Percentiles rank a stretch among this genome's conserved stretches.
These are phyloP conservation scores for Aethes cnicana DNA, from an alignment of 2,888 invertebrate genomes.

Conservation along the genomic window DNA sequence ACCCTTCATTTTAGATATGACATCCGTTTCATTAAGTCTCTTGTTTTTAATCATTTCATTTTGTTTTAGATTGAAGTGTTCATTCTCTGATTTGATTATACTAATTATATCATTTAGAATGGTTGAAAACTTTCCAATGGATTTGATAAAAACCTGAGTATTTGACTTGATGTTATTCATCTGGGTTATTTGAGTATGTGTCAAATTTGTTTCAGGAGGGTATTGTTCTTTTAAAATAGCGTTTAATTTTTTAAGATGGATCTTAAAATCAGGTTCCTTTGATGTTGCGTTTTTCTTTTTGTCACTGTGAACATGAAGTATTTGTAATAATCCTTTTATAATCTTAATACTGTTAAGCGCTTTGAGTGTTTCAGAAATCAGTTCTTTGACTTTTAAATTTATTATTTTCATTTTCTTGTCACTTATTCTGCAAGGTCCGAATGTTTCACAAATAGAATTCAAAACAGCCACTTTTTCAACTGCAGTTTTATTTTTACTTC, in stretches of 20 bases:
- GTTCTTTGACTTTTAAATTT: slow-evolving; percentile 48
- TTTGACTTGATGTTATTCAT: slow-evolving; percentile 58
- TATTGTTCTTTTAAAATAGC: slow-evolving; percentile 48
- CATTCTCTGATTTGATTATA: slow-evolving; percentile 44
- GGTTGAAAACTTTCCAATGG: slow-evolving; percentile 57
- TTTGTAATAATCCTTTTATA: slow-evolving; percentile 56
- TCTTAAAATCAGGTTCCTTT: slow-evolving; percentile 32
- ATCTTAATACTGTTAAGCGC: slow-evolving; percentile 56
- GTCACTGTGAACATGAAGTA: slow-evolving; percentile 39
- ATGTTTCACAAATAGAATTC: slow-evolving; percentile 52
- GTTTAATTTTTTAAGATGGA: slow-evolving; percentile 51
- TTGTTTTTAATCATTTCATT: slow-evolving; percentile 11
- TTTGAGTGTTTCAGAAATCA: slow-evolving; percentile 51
- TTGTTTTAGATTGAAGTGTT: slow-evolving; percentile 19
- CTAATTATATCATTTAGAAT: slow-evolving; percentile 55
- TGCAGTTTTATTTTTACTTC: slow-evolving; percentile 33
- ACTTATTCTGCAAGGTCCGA: slow-evolving; percentile 49
- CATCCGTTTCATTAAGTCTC: slow-evolving; percentile 32
- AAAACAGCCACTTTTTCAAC: slow-evolving; percentile 46
- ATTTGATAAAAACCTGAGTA: slow-evolving; percentile 52
- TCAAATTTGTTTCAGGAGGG: slow-evolving; percentile 37
- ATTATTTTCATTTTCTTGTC: slow-evolving; percentile 43
- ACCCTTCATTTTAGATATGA: slow-evolving; percentile 48
- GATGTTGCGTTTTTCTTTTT: slow-evolving; percentile 20
- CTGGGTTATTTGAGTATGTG: slow-evolving; percentile 47